Evolutionary conservation across 2,113 vertebrate genomes (phyloP), one percentile per base, ranked within the genome.

Genomic region (Heterochromis multidens): DNA sequence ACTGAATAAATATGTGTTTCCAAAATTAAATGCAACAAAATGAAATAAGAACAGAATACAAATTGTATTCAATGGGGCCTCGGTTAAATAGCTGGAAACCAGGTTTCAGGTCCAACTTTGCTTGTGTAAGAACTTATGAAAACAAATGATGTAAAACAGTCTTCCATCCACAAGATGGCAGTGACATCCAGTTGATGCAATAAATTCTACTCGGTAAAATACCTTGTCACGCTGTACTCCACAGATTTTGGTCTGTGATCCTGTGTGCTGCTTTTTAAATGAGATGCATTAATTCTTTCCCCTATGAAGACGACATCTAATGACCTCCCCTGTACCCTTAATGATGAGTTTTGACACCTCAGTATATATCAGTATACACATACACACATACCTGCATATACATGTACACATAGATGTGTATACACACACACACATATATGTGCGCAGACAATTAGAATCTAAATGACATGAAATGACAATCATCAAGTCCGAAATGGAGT

Each of bases 91-190:
- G 23, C 25, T 49, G 29, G 33, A 80, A 61, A 89, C 10, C 25
- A 61, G 54, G 27, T 58, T 29, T 63, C 63, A 52, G 46, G 19
- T 74, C 46, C 31, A 54, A 0, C 27, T 54, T 31, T 74, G 46
- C 70, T 74, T 33, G 43, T 74, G 31, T 54, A 54, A 54, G 27
- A 13, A 2, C 2, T 17, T 7, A 4, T 31, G 43, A 57, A 54
- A 84, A 29, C 76, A 65, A 82, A 76, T 59, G 6, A 86, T 40
- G 79, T 61, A 72, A 62, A 40, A 16, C 46, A 14, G 7, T 12
- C 31, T 35, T 60, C 13, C 56, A 12, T 59, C 91, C 93, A 93
- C 86, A 70, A 92, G 93, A 84, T 78, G 92, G 90, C 86, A 83
- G 82, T 10, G 27, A 77, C 76, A 27, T 56, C 37, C 86, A 74